These are phyloP conservation scores for Rhyacophila evoluta DNA, from an alignment of 2,888 invertebrate species.

Conservation along the genomic window DNA sequence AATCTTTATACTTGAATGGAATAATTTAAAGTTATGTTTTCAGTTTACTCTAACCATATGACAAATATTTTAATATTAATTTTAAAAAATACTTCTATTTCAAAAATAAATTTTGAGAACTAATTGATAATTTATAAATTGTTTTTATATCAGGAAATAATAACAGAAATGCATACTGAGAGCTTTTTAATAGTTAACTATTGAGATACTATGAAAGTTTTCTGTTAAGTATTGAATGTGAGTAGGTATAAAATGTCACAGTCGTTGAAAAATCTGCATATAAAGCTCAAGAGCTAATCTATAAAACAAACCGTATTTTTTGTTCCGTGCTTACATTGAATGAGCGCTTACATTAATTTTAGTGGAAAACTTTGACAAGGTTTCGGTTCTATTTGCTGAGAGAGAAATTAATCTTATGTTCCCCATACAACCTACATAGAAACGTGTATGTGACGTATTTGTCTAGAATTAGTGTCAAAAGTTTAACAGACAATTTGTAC, in stretches of 20 bases:
- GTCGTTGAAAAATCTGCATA: background rate
- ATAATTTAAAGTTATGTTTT: too few relatives aligned
- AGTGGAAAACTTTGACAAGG: constrained; percentile 47
- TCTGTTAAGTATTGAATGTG: background rate
- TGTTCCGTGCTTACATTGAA: constrained; percentile 33
- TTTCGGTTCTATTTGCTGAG: constrained; percentile 37
- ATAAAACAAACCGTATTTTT: constrained; percentile 29
- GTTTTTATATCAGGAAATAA: too few relatives aligned
- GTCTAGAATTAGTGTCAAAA: constrained; percentile 48
- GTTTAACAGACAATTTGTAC: constrained; percentile 37
- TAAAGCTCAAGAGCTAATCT: constrained; percentile 27
- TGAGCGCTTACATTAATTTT: constrained; percentile 49
- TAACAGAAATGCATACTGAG: too few relatives aligned
- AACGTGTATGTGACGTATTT: constrained; percentile 48
- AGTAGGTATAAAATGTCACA: background rate
- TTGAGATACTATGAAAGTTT: too few relatives aligned
- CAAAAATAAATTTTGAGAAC: too few relatives aligned
- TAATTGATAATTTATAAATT: too few relatives aligned
- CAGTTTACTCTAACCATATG: too few relatives aligned
- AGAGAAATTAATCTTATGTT: constrained; percentile 44
- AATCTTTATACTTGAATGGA: too few relatives aligned
- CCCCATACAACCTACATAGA: constrained; percentile 19
- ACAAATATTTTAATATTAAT: too few relatives aligned
- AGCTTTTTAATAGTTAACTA: too few relatives aligned
- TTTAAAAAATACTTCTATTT: too few relatives aligned